These are phyloP conservation scores for Ophioderma brevispina DNA, from an alignment of 35 echinoderm and acorn worm genomes.

Conservation along the genomic window DNA sequence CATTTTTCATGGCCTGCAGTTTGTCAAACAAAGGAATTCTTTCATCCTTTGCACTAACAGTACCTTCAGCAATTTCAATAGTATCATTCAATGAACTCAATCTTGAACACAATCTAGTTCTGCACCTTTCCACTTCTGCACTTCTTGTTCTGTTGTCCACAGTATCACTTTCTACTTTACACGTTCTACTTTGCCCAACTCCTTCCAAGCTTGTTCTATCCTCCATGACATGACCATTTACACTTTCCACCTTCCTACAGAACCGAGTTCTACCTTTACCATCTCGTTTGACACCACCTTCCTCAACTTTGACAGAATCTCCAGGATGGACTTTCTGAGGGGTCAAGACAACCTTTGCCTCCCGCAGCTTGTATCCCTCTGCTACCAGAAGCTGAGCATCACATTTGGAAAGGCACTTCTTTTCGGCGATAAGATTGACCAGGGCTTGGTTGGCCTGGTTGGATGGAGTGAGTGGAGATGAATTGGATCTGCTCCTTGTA, in stretches of 20 bases:
- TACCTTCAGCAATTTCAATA: neutral
- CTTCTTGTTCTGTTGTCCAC: neutral
- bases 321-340: slow-evolving; percentile 59
- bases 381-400: slow-evolving; percentile 85
- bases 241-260: neutral
- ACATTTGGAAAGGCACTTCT: slow-evolving; percentile 73
- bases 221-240: neutral
- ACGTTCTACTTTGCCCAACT: neutral
- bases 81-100: neutral
- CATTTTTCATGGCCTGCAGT: neutral
- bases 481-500: slow-evolving; percentile 34
- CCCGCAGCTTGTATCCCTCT: slow-evolving; percentile 77
- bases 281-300: neutral
- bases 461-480: slow-evolving; percentile 59
- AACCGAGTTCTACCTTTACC: neutral
- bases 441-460: slow-evolving; percentile 65
- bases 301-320: slow-evolving; percentile 17
- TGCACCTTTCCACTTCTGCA: neutral
- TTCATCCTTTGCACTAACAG: neutral
- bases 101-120: neutral
- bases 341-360: slow-evolving; percentile 62
- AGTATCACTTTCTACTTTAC: neutral
- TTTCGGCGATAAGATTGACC: slow-evolving; percentile 76
- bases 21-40: neutral
- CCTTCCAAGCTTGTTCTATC: neutral